A percentile compares a stretch with the other conserved stretches of the same genome.
These are phyloP conservation scores for Axis porcinus DNA, from an alignment of 2,113 vertebrate genomes.

Conservation along the genomic window DNA sequence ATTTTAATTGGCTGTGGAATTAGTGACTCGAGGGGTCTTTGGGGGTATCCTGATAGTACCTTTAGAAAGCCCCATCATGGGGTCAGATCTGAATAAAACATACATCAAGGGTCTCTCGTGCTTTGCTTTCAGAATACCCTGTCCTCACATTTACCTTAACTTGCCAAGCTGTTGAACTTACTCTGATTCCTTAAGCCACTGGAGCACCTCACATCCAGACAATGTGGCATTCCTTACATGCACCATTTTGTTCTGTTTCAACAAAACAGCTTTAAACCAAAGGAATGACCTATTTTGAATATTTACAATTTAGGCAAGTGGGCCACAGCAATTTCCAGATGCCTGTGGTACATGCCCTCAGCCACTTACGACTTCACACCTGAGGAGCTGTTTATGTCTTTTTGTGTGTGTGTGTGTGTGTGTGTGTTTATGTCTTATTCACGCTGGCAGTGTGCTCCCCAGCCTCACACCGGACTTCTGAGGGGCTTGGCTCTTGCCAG, in stretches of 20 bases:
- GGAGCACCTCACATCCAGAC: neutral
- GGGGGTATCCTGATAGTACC: neutral
- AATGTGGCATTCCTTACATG: neutral
- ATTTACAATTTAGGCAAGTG: neutral
- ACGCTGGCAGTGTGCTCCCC: neutral
- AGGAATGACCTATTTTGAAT: neutral
- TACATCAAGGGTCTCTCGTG: neutral
- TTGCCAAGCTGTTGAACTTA: neutral
- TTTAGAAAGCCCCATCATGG: neutral
- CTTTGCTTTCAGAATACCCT: neutral
- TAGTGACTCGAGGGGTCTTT: neutral
- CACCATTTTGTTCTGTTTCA: neutral
- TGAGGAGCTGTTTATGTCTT: neutral
- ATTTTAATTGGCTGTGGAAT: neutral
- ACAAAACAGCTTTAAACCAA: neutral
- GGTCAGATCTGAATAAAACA: neutral
- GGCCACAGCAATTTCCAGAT: neutral
- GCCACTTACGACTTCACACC: neutral
- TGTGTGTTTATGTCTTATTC: neutral
- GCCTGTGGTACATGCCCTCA: neutral
- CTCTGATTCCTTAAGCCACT: neutral
- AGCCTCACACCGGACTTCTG: neutral
- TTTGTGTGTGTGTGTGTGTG: no score
- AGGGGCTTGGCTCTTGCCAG: neutral
- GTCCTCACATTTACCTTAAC: neutral